These are phyloP conservation scores for Synanceia verrucosa DNA, from an alignment of 2,797 vertebrate species.

Conservation along the genomic window DNA sequence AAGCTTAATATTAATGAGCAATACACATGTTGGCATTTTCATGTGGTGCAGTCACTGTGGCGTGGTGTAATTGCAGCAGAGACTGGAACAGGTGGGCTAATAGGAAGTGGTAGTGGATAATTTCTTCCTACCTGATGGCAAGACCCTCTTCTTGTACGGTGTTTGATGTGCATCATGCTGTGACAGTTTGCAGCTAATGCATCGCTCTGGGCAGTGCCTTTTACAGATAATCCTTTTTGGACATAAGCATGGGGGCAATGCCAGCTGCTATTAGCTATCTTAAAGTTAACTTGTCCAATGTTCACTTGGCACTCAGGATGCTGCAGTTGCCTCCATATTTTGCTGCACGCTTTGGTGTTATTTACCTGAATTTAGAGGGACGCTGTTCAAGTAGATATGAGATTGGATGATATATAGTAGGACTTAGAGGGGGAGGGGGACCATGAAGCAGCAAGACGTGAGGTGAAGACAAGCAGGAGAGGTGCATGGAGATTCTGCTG, in stretches of 20 bases:
- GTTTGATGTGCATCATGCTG: slow-evolving; percentile 25
- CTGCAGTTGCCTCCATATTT: slow-evolving; percentile 11
- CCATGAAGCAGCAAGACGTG: slow-evolving; percentile 1
- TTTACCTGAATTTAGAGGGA: slow-evolving; percentile 21
- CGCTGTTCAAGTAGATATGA: background rate
- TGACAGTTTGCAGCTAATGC: slow-evolving; percentile 18
- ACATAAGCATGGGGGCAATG: background rate
- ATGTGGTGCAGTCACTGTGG: slow-evolving; percentile 8
- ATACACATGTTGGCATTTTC: slow-evolving; percentile 26
- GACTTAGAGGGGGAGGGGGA: background rate
- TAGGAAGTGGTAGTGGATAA: slow-evolving; percentile 7
- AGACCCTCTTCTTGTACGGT: slow-evolving; percentile 1
- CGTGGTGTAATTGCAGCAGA: slow-evolving; percentile 2
- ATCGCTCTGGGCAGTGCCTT: slow-evolving; percentile 12
- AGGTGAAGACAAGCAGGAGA: slow-evolving; percentile 18
- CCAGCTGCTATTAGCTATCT: slow-evolving; percentile 19
- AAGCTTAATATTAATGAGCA: slow-evolving; percentile 55
- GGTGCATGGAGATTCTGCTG: slow-evolving; percentile 36
- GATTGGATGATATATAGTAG: background rate
- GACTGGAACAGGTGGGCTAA: slow-evolving; percentile 22
- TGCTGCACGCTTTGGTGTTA: slow-evolving; percentile 16
- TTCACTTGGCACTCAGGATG: slow-evolving; percentile 4
- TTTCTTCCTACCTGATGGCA: slow-evolving; percentile 15
- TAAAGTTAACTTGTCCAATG: slow-evolving; percentile 9
- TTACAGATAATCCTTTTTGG: slow-evolving; percentile 16